Evolutionary conservation across 2,888 invertebrate genomes (phyloP).

Genomic region (Salticus scenicus): DNA sequence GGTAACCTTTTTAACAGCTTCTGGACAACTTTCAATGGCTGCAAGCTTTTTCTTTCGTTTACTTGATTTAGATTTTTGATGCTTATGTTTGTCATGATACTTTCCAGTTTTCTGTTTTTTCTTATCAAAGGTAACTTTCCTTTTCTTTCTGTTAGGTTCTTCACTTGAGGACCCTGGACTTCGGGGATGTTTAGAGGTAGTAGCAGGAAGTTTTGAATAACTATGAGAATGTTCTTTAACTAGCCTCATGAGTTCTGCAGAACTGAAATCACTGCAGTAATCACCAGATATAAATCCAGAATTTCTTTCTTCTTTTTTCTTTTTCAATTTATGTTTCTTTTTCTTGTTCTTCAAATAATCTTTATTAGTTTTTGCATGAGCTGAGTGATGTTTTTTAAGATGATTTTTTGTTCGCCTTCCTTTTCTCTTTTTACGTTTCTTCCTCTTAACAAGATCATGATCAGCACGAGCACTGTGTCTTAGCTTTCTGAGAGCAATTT

Average conservation of each 20-base stretch:
- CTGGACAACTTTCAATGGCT: conserved; percentile 24
- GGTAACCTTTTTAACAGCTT: conserved; percentile 1
- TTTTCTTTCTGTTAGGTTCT: conserved; percentile 52
- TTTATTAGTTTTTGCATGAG: conserved; percentile 44
- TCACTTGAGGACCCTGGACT: conserved; percentile 24
- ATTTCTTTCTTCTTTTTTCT: conserved; percentile 57
- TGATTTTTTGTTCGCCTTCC: conserved; percentile 47
- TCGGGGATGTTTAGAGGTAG: conserved; percentile 58
- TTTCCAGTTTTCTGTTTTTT: conserved; percentile 44
- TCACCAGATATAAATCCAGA: conserved; percentile 59
- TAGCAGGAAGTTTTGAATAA: conserved; percentile 51
- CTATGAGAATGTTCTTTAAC: conserved; percentile 64
- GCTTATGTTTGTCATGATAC: conserved; percentile 58
- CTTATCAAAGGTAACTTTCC: conserved; percentile 53
- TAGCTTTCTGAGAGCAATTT: conserved; percentile 35
- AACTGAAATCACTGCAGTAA: conserved; percentile 66
- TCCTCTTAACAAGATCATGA: conserved; percentile 43
- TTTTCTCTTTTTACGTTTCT: conserved; percentile 64
- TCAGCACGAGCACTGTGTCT: conserved; percentile 41
- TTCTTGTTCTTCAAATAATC: conserved; percentile 51
- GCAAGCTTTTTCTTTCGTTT: conserved; percentile 60
- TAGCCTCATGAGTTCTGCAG: conserved; percentile 54
- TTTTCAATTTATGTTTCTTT: conserved; percentile 62
- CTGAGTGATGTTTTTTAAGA: conserved; percentile 53
- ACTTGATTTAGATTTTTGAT: conserved; percentile 53